These are phyloP conservation scores for Rhabdomys pumilio DNA, from an alignment of 2,797 vertebrate species.

Conservation along the genomic window DNA sequence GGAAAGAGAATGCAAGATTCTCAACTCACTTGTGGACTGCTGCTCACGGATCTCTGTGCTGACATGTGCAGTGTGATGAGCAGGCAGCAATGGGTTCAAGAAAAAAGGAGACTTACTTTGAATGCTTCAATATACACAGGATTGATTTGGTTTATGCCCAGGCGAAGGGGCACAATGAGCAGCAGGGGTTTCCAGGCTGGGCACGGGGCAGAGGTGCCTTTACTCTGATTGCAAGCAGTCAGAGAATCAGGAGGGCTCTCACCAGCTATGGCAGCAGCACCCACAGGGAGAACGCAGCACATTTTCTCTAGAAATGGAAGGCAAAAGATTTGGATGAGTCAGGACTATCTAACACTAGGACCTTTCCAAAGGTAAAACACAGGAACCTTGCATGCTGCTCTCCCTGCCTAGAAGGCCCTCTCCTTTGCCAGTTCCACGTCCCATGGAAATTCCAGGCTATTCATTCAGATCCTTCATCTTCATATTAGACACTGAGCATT, in stretches of 20 bases:
- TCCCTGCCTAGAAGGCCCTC: not conserved
- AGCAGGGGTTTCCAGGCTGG: slow-evolving; percentile 92
- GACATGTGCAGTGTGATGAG: slow-evolving; percentile 64
- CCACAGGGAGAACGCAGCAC: slow-evolving; percentile 87
- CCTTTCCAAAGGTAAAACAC: slow-evolving; percentile 39
- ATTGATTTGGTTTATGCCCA: slow-evolving; percentile 95
- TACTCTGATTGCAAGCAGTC: slow-evolving; percentile 80
- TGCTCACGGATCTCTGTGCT: slow-evolving; percentile 69
- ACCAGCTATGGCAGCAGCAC: slow-evolving; percentile 82
- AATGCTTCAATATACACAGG: slow-evolving; percentile 93
- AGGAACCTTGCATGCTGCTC: not conserved
- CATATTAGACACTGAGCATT: not conserved
- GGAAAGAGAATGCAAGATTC: slow-evolving; percentile 85
- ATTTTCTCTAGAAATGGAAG: slow-evolving; percentile 88
- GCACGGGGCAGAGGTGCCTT: slow-evolving; percentile 80
- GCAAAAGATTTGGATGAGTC: not conserved
- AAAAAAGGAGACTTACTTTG: slow-evolving; percentile 89
- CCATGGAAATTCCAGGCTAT: not conserved
- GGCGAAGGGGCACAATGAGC: slow-evolving; percentile 93
- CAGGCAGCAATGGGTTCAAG: slow-evolving; percentile 30
- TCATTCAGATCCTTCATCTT: slow-evolving; percentile 8
- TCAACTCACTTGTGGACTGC: slow-evolving; percentile 81
- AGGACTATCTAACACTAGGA: not conserved
- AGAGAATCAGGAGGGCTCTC: slow-evolving; percentile 77
- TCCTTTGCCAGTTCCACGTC: not conserved